These are phyloP conservation scores for Acleris laterana DNA, from an alignment of 2,888 invertebrate species.

Conservation along the genomic window DNA sequence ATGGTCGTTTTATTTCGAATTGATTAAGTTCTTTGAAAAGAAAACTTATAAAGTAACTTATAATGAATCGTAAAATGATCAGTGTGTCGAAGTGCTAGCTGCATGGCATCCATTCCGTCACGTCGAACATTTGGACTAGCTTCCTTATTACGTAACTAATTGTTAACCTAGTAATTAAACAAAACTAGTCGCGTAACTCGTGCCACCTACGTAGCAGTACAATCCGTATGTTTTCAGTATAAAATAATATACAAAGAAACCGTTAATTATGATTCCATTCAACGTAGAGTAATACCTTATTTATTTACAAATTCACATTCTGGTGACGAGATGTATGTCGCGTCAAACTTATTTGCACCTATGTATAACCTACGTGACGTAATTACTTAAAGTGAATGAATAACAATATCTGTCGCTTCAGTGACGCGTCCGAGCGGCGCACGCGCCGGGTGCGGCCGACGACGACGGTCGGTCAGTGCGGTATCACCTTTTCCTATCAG, in stretches of 20 bases:
- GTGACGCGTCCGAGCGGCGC: slow-evolving; percentile 19
- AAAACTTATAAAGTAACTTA: slow-evolving; percentile 34
- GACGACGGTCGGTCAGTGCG: too few relatives aligned
- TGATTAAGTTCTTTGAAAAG: slow-evolving; percentile 25
- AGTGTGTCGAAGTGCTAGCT: slow-evolving; percentile 49
- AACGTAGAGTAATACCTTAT: slow-evolving; percentile 40
- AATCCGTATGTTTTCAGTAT: slow-evolving; percentile 55
- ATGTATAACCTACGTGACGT: slow-evolving; percentile 35
- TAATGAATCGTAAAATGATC: slow-evolving; percentile 36
- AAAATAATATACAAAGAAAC: slow-evolving; percentile 62
- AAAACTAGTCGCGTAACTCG: slow-evolving; percentile 77
- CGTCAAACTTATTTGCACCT: slow-evolving; percentile 35
- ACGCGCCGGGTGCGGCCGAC: too few relatives aligned
- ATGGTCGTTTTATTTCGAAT: slow-evolving; percentile 25
- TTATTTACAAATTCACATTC: slow-evolving; percentile 60
- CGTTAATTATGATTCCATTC: slow-evolving; percentile 45
- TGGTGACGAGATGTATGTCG: slow-evolving; percentile 30
- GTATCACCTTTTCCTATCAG: too few relatives aligned
- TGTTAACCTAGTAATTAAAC: slow-evolving; percentile 78
- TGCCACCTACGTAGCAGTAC: slow-evolving; percentile 61
- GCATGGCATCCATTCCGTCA: slow-evolving; percentile 79
- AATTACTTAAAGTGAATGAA: slow-evolving; percentile 34
- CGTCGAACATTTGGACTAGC: slow-evolving; percentile 83
- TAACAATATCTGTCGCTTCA: slow-evolving; percentile 31
- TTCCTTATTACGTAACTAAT: slow-evolving; percentile 77